A percentile compares a stretch with the other conserved stretches of the same genome.
Evolutionary conservation across 2,113 vertebrate species (phyloP).

Genomic region (Tragelaphus imberbis): DNA sequence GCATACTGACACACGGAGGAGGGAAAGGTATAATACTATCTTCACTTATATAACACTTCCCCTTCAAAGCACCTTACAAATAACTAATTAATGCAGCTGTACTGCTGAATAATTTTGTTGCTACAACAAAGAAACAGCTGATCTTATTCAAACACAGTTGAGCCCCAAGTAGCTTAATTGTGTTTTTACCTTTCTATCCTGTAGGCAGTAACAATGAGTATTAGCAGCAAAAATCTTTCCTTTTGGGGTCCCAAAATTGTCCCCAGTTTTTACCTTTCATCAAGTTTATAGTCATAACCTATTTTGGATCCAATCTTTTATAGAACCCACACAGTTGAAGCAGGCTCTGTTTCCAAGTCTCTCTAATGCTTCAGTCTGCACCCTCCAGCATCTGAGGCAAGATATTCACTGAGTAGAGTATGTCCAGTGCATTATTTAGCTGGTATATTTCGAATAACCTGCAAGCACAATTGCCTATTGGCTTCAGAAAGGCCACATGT

Average conservation of each 20-base stretch:
- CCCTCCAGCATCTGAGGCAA: background rate
- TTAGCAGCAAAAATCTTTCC: background rate
- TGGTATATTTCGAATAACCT: slow-evolving; percentile 36
- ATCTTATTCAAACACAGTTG: slow-evolving; percentile 21
- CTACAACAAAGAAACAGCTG: slow-evolving; percentile 7
- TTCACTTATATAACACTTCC: slow-evolving; percentile 33
- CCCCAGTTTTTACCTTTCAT: slow-evolving; percentile 30
- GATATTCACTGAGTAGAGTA: background rate
- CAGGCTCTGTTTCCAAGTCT: background rate
- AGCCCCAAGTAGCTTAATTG: background rate
- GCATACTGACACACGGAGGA: background rate
- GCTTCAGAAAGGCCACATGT: background rate
- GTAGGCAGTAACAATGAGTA: background rate
- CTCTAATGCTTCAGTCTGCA: background rate
- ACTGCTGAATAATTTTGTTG: slow-evolving; percentile 18
- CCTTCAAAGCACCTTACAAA: slow-evolving; percentile 37
- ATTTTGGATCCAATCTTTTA: background rate
- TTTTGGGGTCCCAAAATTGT: slow-evolving; percentile 25
- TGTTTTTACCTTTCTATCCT: slow-evolving; percentile 12
- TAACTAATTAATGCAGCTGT: slow-evolving; percentile 2
- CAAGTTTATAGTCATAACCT: background rate
- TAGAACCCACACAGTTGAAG: background rate
- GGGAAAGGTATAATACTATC: background rate
- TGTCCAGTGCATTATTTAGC: background rate
- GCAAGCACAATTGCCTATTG: background rate